Percentiles rank a stretch among this genome's conserved stretches.
These are phyloP conservation scores for Trididemnum miniatum DNA, from an alignment of 23 tunicate species.

Conservation along the genomic window DNA sequence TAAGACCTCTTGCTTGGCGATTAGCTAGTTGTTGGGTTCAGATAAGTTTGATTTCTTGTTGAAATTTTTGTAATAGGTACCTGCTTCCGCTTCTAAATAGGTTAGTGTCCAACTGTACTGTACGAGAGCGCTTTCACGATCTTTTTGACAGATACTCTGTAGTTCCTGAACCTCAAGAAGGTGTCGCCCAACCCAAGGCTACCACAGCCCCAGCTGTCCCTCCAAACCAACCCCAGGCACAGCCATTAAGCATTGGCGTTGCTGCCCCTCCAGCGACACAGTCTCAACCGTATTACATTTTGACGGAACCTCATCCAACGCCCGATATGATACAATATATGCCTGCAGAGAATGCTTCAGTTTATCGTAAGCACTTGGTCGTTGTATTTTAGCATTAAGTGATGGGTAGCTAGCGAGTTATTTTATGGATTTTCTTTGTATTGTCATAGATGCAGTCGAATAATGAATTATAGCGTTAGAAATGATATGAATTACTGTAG, in stretches of 20 bases:
- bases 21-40: background rate
- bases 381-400: too few relatives aligned
- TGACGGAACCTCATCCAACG: background rate
- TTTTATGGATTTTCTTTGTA: too few relatives aligned
- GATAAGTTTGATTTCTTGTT: background rate
- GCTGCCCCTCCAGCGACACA: background rate
- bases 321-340: background rate
- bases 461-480: too few relatives aligned
- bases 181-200: conserved; percentile 3
- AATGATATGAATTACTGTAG: too few relatives aligned
- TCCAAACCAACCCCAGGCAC: background rate
- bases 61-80: too few relatives aligned
- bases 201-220: background rate
- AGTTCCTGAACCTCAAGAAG: background rate
- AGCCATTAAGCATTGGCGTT: too few relatives aligned
- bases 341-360: background rate
- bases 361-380: background rate
- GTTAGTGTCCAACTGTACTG: background rate
- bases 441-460: too few relatives aligned
- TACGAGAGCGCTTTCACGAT: too few relatives aligned
- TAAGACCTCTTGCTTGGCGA: background rate
- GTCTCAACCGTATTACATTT: background rate
- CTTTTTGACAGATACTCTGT: too few relatives aligned
- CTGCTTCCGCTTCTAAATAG: too few relatives aligned
- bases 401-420: too few relatives aligned